A percentile compares a stretch with the other conserved stretches of the same genome.
phyloP scores from a whole-genome alignment of 1,140 invertebrate species.

The Acromyrmex charruanus region DNA sequence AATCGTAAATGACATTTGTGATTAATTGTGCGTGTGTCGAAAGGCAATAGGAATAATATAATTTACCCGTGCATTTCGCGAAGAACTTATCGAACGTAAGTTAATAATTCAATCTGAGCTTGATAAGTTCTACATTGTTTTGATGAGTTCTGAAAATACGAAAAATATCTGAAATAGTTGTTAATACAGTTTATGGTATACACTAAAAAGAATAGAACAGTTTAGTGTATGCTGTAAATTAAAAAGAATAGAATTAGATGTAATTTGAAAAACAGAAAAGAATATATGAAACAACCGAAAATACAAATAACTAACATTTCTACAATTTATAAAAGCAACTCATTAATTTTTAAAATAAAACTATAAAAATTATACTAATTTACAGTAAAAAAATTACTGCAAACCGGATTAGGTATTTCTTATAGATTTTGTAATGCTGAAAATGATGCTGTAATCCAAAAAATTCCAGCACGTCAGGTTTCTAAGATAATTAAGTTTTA shows the following conservation, averaged over 20 bases:
- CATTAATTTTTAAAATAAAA: background rate
- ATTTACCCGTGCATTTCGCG: constrained; percentile 11
- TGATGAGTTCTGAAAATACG: constrained; percentile 50
- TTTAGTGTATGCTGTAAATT: too few species aligned
- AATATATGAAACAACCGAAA: too few species aligned
- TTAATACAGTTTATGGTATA: background rate
- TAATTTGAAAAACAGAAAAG: background rate
- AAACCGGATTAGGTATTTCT: too few species aligned
- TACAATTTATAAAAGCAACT: background rate
- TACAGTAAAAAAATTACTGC: too few species aligned
- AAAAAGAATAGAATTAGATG: too few species aligned
- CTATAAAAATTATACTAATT: too few species aligned
- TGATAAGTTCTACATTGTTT: background rate
- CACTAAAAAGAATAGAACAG: too few species aligned
- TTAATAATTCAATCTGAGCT: constrained; percentile 9
- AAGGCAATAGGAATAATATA: background rate
- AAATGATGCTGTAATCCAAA: too few species aligned
- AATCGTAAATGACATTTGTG: background rate
- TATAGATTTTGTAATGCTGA: too few species aligned
- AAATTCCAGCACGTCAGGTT: too few species aligned
- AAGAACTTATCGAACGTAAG: constrained; percentile 9
- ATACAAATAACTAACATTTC: constrained; percentile 15
- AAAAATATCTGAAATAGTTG: constrained; percentile 42
- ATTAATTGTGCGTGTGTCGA: background rate
- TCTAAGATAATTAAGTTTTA: too few species aligned